Evolutionary conservation across 2,797 vertebrate genomes (phyloP).

Genomic region (Liasis olivaceus): DNA sequence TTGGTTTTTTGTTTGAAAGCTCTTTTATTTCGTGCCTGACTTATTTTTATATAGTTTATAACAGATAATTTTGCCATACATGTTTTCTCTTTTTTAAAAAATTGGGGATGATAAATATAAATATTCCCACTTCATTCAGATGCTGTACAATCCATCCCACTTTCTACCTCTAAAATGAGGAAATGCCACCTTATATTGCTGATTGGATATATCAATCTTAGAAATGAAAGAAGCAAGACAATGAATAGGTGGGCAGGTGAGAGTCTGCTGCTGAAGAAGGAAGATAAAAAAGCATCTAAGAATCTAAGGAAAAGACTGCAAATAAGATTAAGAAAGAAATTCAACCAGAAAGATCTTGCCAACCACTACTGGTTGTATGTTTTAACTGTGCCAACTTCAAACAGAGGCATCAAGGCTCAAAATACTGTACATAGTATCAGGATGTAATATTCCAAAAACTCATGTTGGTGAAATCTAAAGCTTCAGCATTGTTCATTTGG

Average conservation of each 20-base stretch:
- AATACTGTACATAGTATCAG: not conserved
- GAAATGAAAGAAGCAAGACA: not conserved
- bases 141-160: not conserved
- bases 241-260: not conserved
- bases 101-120: not conserved
- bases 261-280: not conserved
- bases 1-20: no score
- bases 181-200: not conserved
- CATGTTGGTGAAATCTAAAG: not conserved
- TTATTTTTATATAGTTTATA: no score
- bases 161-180: not conserved
- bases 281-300: not conserved
- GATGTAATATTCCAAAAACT: not conserved
- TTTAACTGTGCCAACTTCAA: not conserved
- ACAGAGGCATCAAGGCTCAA: not conserved
- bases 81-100: no score
- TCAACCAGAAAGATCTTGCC: not conserved
- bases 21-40: no score
- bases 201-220: not conserved
- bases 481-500: not conserved
- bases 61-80: no score
- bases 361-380: not conserved
- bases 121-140: not conserved
- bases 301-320: not conserved
- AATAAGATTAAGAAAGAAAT: not conserved